A percentile compares a stretch with the other conserved stretches of the same genome.
These are phyloP conservation scores for Enchytraeus crypticus DNA, from an alignment of 2,888 invertebrate species.

Conservation along the genomic window DNA sequence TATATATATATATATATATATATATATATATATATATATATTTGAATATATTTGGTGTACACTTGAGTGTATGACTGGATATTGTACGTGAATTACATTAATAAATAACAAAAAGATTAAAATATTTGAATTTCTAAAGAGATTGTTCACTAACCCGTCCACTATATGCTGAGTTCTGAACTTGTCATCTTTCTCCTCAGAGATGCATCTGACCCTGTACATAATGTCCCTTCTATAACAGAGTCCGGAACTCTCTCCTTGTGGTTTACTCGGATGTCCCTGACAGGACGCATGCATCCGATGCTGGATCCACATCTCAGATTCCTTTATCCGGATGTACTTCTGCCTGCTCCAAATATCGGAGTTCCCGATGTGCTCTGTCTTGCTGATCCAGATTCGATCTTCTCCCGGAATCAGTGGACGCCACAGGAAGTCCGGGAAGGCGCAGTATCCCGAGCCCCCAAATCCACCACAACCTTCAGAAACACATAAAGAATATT, in stretches of 20 bases:
- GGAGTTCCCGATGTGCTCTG: constrained; percentile 19
- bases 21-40: too few species aligned
- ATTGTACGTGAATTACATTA: too few species aligned
- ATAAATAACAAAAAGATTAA: too few species aligned
- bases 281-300: constrained; percentile 8
- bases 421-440: constrained; percentile 21
- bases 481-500: too few species aligned
- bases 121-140: too few species aligned
- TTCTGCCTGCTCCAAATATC: constrained; percentile 22
- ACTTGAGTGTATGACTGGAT: too few species aligned
- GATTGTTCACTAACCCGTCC: too few species aligned
- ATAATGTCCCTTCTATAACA: constrained; percentile 8
- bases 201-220: constrained; percentile 8
- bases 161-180: constrained; percentile 5
- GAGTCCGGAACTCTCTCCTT: constrained; percentile 3
- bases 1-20: too few species aligned
- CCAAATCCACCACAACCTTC: background rate
- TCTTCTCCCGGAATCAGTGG: constrained; percentile 6
- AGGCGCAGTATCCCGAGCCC: constrained; percentile 19
- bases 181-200: constrained; percentile 12
- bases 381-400: constrained; percentile 23
- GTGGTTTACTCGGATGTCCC: background rate
- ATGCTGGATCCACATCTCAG: constrained; percentile 3
- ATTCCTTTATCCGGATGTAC: constrained; percentile 9
- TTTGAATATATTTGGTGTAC: too few species aligned